A percentile compares a stretch with the other conserved stretches of the same genome.
Evolutionary conservation across 2,797 vertebrate genomes (phyloP).

Genomic region (Pangasius mekongensis): DNA sequence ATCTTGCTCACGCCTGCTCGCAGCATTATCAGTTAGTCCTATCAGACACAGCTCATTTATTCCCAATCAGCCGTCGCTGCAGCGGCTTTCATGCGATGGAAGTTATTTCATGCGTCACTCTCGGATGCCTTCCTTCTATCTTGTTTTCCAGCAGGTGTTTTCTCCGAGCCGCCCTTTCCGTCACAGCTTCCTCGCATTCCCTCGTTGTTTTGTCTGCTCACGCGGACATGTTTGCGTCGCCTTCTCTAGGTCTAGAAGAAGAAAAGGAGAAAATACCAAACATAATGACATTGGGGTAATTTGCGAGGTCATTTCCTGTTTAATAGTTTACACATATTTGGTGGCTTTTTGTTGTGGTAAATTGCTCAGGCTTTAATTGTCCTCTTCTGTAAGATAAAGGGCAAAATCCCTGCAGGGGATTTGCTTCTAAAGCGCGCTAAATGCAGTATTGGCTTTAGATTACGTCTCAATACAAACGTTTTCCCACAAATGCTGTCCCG

Average conservation of each 20-base stretch:
- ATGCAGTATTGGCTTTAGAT: constrained; percentile 28
- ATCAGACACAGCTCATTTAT: constrained; percentile 16
- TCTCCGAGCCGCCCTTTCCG: constrained; percentile 42
- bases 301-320: constrained; percentile 71
- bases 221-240: constrained; percentile 41
- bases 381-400: constrained; percentile 54
- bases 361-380: constrained; percentile 67
- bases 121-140: constrained; percentile 35
- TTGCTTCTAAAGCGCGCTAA: constrained; percentile 50
- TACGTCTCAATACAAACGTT: constrained; percentile 43
- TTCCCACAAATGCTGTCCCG: neutral
- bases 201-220: constrained; percentile 61
- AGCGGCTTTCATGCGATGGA: constrained; percentile 18
- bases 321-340: constrained; percentile 59
- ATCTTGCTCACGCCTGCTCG: neutral
- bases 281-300: constrained; percentile 72
- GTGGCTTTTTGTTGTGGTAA: constrained; percentile 69
- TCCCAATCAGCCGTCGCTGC: constrained; percentile 21
- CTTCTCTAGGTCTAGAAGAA: constrained; percentile 21
- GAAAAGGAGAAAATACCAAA: constrained; percentile 67
- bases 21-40: neutral
- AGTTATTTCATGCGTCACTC: constrained; percentile 4
- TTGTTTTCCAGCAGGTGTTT: constrained; percentile 68
- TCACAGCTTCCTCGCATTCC: constrained; percentile 53
- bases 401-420: constrained; percentile 52